These are phyloP conservation scores for Drosophila pegasa DNA, from an alignment of 2,888 invertebrate genomes.

Conservation along the genomic window DNA sequence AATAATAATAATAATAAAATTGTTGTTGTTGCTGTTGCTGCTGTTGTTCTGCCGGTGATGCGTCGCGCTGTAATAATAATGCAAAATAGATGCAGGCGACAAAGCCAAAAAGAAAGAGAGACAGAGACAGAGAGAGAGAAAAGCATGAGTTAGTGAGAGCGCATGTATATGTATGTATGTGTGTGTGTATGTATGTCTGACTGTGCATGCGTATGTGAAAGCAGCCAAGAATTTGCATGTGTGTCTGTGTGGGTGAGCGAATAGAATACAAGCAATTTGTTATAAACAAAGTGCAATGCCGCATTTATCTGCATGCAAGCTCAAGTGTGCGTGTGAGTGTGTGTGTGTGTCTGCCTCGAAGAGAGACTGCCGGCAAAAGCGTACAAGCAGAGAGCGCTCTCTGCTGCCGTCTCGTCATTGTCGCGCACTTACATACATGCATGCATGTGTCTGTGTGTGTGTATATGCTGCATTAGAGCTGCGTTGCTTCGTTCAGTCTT, in stretches of 20 bases:
- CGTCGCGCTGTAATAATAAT: constrained; percentile 59
- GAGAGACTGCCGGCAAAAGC: constrained; percentile 48
- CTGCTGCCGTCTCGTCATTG: constrained; percentile 46
- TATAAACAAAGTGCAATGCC: constrained; percentile 60
- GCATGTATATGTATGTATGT: constrained; percentile 18
- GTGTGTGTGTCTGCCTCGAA: constrained; percentile 13
- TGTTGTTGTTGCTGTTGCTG: constrained; percentile 24
- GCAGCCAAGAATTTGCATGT: constrained; percentile 17
- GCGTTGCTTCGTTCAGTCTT: constrained; percentile 3
- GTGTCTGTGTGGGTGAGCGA: constrained; percentile 44
- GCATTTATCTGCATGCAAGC: constrained; percentile 1
- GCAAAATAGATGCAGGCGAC: constrained; percentile 50
- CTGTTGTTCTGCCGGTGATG: constrained; percentile 50
- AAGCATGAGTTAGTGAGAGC: constrained; percentile 52
- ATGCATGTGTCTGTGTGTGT: constrained; percentile 9
- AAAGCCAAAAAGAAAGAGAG: constrained; percentile 35
- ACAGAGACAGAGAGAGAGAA: constrained; percentile 29
- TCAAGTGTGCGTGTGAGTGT: constrained; percentile 10
- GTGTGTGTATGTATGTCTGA: constrained; percentile 9
- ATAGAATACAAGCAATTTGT: constrained; percentile 57
- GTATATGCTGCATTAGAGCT: constrained; percentile 3
- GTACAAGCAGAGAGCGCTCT: constrained; percentile 53
- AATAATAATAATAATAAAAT: constrained; percentile 49
- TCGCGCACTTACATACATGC: constrained; percentile 18
- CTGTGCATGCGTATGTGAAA: constrained; percentile 46